Conservation (phyloP, 2,113 vertebrate genomes). For the Chitala chitala region DNA sequence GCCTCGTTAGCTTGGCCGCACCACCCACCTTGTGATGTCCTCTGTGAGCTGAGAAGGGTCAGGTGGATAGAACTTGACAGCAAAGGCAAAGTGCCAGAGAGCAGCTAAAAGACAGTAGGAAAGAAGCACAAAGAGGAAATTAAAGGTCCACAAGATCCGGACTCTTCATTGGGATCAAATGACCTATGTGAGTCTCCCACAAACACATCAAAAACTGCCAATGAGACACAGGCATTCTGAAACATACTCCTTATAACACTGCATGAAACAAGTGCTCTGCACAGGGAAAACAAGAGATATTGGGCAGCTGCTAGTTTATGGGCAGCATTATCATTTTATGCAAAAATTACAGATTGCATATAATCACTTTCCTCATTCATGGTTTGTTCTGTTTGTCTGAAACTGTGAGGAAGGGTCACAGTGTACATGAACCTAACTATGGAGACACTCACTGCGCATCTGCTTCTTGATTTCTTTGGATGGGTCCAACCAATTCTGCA, state of each 20-base stretch:
- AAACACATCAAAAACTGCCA: too few species aligned
- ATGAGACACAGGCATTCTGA: too few species aligned
- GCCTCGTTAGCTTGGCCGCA: background rate
- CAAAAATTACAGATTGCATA: too few species aligned
- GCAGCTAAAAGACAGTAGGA: constrained; percentile 61
- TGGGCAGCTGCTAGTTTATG: too few species aligned
- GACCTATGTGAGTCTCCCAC: background rate
- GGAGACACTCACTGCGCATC: constrained; percentile 84
- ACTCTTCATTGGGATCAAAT: background rate
- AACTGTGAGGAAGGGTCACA: background rate
- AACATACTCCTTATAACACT: too few species aligned
- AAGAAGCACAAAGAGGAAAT: background rate
- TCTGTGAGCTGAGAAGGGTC: constrained; percentile 95
- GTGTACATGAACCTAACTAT: constrained; percentile 1
- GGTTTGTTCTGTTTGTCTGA: background rate
- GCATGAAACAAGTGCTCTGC: too few species aligned
- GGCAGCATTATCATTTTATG: too few species aligned
- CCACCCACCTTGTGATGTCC: constrained; percentile 89
- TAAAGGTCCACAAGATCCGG: background rate
- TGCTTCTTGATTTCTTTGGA: constrained; percentile 99
- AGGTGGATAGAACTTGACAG: constrained; percentile 97
- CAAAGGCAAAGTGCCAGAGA: constrained; percentile 86
- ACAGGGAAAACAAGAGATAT: too few species aligned
- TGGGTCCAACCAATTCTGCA: constrained; percentile 91
- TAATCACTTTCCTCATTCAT: background rate